Evolutionary conservation across 2,888 invertebrate species (phyloP).

Genomic region (Lysandra coridon): DNA sequence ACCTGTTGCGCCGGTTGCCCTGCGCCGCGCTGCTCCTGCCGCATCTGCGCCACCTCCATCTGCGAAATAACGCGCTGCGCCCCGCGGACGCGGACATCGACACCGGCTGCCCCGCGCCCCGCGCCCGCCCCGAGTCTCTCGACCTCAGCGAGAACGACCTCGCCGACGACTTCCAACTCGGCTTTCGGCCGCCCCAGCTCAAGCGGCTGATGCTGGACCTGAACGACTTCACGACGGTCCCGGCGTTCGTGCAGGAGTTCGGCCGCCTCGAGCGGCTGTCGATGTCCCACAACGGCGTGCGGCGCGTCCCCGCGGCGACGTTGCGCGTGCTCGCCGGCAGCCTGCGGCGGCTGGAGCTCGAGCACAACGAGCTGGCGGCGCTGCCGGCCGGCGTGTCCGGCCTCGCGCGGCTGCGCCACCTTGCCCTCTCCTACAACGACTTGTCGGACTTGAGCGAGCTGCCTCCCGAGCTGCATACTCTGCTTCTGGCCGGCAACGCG

Average conservation of each 20-base stretch:
- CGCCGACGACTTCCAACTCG: conserved; percentile 80
- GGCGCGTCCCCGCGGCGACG: conserved; percentile 82
- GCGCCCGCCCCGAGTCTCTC: conserved; percentile 84
- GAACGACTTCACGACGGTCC: conserved; percentile 85
- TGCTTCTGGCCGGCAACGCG: conserved; percentile 88
- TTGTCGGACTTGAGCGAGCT: conserved; percentile 76
- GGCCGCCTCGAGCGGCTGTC: conserved; percentile 86
- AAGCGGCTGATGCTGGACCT: conserved; percentile 87
- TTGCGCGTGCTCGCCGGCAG: conserved; percentile 84
- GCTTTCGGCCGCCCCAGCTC: conserved; percentile 84
- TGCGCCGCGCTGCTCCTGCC: conserved; percentile 77
- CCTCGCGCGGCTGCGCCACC: conserved; percentile 83
- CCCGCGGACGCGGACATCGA: conserved; percentile 41
- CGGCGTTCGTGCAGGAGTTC: conserved; percentile 82
- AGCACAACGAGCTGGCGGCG: conserved; percentile 83
- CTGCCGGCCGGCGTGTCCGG: conserved; percentile 83
- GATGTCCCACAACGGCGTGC: conserved; percentile 86
- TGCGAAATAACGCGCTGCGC: conserved; percentile 68
- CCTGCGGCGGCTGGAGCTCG: conserved; percentile 87
- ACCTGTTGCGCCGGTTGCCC: conserved; percentile 82
- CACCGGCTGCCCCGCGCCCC: conserved; percentile 55
- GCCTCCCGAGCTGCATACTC: conserved; percentile 83
- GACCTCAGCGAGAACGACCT: conserved; percentile 90
- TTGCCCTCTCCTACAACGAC: conserved; percentile 89
- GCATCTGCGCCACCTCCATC: conserved; percentile 83